These are phyloP conservation scores for Halocaridina rubra DNA, from an alignment of 2,888 invertebrate species.

Conservation along the genomic window DNA sequence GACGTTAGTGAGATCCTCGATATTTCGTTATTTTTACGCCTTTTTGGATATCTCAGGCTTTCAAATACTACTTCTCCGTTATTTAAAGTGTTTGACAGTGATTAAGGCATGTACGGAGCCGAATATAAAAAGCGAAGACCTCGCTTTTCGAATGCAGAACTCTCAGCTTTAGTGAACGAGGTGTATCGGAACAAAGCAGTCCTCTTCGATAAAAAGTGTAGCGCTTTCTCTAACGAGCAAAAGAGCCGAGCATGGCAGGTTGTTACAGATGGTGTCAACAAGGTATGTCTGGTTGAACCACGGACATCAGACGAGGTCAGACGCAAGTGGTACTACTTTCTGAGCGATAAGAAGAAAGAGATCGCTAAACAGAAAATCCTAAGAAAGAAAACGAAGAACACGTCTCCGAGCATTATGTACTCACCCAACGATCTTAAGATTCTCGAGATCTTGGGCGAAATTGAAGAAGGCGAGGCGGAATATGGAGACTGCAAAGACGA, in stretches of 20 bases:
- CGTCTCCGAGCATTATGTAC: neutral
- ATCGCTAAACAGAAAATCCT: neutral
- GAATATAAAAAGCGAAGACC: conserved; percentile 7
- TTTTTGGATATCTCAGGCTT: neutral
- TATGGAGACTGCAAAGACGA: too few relatives aligned
- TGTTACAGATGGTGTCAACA: neutral
- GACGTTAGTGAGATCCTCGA: neutral
- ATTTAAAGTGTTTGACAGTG: neutral
- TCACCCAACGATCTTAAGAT: neutral
- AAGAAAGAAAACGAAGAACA: neutral
- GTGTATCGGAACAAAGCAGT: conserved; percentile 11
- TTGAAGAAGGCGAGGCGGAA: neutral
- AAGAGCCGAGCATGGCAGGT: conserved; percentile 2
- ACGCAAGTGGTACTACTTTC: conserved; percentile 21
- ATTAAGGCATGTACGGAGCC: neutral
- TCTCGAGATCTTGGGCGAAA: conserved; percentile 1
- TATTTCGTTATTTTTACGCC: neutral
- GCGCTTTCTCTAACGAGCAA: neutral
- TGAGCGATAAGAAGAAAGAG: conserved; percentile 23
- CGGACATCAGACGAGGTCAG: conserved; percentile 23
- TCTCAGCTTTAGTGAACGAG: conserved; percentile 13
- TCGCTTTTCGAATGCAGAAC: conserved; percentile 23
- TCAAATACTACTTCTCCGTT: neutral
- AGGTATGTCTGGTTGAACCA: conserved; percentile 4
- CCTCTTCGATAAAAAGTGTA: conserved; percentile 5